Evolutionary conservation across 1,140 invertebrate genomes (phyloP), one percentile per base, ranked within the genome.

Genomic region (Steinernema khuongi): DNA sequence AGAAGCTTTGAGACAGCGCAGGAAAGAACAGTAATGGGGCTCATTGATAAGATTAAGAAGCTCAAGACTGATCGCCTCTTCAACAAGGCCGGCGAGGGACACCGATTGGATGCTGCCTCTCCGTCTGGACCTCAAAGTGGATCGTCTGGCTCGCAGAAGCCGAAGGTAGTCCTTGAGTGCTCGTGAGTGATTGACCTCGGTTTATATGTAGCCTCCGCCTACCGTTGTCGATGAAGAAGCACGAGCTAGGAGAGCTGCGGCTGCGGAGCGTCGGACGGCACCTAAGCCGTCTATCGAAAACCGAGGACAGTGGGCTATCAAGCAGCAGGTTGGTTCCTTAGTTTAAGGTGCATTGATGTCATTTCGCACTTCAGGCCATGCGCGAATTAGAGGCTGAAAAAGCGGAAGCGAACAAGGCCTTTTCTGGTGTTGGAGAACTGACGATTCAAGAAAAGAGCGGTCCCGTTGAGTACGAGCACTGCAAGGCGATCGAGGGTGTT

Each of bases 381-480:
- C 22, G 26, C 2, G 60, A 67, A 26, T 4, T 67, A 4, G 17
- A 26, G 28, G 77, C 76, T 30, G 68, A 78, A 36, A 75, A 78
- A 26, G 71, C n/a, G 2, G 69, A 71, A 31, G 19, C 60, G 2
- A n/a, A 72, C n/a, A 32, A 72, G 26, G n/a, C 67, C 18, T 18
- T n/a, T 2, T 44, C 33, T 70, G 26, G n/a, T n/a, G 71, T n/a
- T 1, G 2, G 14, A 26, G 70, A 18, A n/a, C 18, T 71, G 17
- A 18, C 1, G 26, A n/a, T 44, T 32, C 19, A 30, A 66, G 31
- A 28, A 29, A 28, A 75, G 28, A 69, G 32, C 26, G 72, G 77
- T 26, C 22, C 41, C 14, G 29, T 36, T 1, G 76, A 78, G 30
- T 19, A 73, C 1, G 77, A 78, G 2, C 76, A 77, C 43, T 77